Evolutionary conservation across 2,888 invertebrate species (phyloP), one percentile per base, ranked within the genome.

Genomic region (Limulus polyphemus): DNA sequence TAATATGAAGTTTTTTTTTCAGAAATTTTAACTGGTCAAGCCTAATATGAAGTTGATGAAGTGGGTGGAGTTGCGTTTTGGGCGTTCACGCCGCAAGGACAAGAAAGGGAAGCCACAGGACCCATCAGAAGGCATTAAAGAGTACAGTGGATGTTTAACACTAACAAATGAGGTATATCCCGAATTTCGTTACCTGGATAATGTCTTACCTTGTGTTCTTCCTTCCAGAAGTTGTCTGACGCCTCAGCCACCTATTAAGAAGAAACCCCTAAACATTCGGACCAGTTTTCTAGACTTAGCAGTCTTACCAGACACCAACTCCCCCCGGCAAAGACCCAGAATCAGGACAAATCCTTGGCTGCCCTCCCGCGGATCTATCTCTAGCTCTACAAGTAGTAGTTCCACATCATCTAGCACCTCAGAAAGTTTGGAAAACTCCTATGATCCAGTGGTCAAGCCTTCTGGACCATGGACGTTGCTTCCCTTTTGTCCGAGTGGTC

Each of bases 21-120:
- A 32, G 32, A 32, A 32, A 32, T 32, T 32, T 32, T 7, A 32
- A 3, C 7, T 32, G 7, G 32, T 32, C 7, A 32, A 32, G 32
- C 32, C 50, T 47, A 56, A 50, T 47, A 67, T 67, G 67, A 67
- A 67, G 56, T 60, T 67, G n/a, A 67, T 67, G 10, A 62, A 63
- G 13, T 67, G 67, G 67, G 67, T 67, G n/a, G 67, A 67, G 55
- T 64, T 67, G 11, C 67, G 65, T 16, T 65, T 67, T 50, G 67
- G 67, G n/a, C 67, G 67, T 14, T 62, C 61, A 12, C 59, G 63
- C 4, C 50, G 62, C 14, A 66, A 66, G 51, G 54, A 54, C 46
- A 64, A 66, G 50, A 62, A 64, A 55, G 66, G 32, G 3, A 32
- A 32, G 32, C 32, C 32, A 32, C 32, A 32, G 32, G 32, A 32